Evolutionary conservation across 2,113 vertebrate genomes (phyloP).

Genomic region (Mixornis gularis): DNA sequence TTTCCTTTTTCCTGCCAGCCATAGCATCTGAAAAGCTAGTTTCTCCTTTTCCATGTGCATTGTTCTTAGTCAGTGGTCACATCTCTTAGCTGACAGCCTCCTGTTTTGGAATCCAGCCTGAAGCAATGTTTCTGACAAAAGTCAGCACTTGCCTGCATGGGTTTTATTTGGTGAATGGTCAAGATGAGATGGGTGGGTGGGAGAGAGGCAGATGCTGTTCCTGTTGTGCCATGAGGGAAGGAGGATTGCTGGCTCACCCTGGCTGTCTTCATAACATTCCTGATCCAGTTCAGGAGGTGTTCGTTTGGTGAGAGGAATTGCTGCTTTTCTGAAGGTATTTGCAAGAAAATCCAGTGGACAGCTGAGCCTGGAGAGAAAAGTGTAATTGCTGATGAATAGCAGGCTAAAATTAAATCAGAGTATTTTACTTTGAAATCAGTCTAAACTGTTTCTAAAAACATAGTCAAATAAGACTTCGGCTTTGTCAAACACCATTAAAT

Average conservation of each 20-base stretch:
- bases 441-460: not conserved
- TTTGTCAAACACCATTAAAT: not conserved
- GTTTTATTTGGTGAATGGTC: not conserved
- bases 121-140: not conserved
- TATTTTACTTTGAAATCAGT: not conserved
- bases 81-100: not conserved
- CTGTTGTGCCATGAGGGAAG: fast-evolving
- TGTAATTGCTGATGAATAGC: not conserved
- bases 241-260: fast-evolving
- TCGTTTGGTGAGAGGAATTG: not conserved
- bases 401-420: not conserved
- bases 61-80: fast-evolving
- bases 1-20: not conserved
- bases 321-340: not conserved
- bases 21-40: not conserved
- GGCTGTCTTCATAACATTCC: not conserved
- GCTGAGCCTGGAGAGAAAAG: not conserved
- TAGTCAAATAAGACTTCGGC: not conserved
- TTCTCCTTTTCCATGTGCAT: not conserved
- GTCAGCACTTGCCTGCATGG: not conserved
- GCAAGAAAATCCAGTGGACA: not conserved
- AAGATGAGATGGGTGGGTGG: not conserved
- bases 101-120: not conserved
- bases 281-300: not conserved
- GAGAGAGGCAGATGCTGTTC: not conserved